A percentile compares a stretch with the other conserved stretches of the same genome.
Evolutionary conservation across 2,113 vertebrate genomes (phyloP).

Genomic region (Poeciliopsis retropinna): DNA sequence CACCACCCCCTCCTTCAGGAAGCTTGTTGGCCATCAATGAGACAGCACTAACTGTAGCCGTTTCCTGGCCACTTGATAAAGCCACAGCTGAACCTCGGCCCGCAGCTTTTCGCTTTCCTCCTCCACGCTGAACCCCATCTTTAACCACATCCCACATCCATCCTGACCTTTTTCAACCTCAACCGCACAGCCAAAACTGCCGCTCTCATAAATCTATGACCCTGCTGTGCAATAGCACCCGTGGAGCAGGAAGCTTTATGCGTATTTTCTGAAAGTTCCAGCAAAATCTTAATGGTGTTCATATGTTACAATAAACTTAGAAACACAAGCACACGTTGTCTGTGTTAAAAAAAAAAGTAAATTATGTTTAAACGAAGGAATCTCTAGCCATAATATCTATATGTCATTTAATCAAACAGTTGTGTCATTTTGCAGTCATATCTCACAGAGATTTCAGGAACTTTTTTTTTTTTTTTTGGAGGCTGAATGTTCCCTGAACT

Average conservation of each 20-base stretch:
- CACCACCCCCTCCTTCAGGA: conserved; percentile 61
- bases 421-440: background rate
- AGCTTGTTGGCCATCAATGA: conserved; percentile 76
- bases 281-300: background rate
- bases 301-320: background rate
- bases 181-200: conserved; percentile 47
- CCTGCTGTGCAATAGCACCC: background rate
- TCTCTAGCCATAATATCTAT: background rate
- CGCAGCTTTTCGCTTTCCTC: conserved; percentile 21
- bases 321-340: no score
- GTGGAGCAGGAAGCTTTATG: background rate
- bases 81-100: conserved; percentile 41
- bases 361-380: background rate
- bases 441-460: background rate
- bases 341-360: no score
- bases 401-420: background rate
- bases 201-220: conserved; percentile 47
- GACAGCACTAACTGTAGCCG: conserved; percentile 78
- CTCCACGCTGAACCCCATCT: conserved; percentile 32
- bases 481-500: conserved; percentile 4
- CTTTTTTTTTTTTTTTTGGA: background rate
- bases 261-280: no score
- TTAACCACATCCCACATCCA: conserved; percentile 66
- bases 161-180: conserved; percentile 41
- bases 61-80: conserved; percentile 71